phyloP scores from a whole-genome alignment of 2,888 invertebrate genomes.

The Meiosimyza decipiens region DNA sequence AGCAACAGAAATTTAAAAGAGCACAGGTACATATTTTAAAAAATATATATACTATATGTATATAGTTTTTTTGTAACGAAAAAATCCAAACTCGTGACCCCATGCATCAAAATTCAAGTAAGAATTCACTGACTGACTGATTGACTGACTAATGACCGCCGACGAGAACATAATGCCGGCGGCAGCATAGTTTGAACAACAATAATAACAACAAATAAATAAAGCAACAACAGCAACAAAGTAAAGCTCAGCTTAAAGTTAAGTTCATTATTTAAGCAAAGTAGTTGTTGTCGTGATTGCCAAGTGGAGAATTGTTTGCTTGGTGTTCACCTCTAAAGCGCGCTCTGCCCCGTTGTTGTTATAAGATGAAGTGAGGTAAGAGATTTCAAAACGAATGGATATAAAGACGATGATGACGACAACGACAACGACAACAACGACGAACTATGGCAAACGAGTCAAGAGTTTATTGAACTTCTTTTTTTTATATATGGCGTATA shows the following conservation, averaged over 20 bases:
- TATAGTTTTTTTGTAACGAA: too few species aligned
- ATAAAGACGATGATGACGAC: slow-evolving; percentile 2
- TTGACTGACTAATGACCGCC: slow-evolving; percentile 13
- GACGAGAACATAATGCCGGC: slow-evolving; percentile 19
- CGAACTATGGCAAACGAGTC: slow-evolving; percentile 31
- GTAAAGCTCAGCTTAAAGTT: not conserved
- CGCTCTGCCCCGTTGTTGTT: not conserved
- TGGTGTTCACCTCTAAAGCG: too few species aligned
- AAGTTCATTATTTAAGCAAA: not conserved
- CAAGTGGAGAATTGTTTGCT: too few species aligned
- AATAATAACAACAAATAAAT: slow-evolving; percentile 16
- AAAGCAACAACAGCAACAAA: slow-evolving; percentile 4
- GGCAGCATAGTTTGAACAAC: not conserved
- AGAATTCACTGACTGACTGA: not conserved
- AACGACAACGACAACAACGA: not conserved
- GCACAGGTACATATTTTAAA: too few species aligned
- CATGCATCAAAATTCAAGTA: slow-evolving; percentile 5
- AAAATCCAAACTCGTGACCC: not conserved
- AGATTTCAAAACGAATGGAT: not conserved
- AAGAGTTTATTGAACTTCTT: slow-evolving; percentile 62
- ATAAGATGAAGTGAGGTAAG: slow-evolving; percentile 1
- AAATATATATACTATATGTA: too few species aligned
- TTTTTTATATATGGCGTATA: slow-evolving; percentile 36
- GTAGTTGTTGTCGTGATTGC: too few species aligned
- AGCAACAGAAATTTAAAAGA: too few species aligned